Evolutionary conservation across 2,797 vertebrate species (phyloP), one percentile per base, ranked within the genome.

Genomic region (Delichon dasypus): DNA sequence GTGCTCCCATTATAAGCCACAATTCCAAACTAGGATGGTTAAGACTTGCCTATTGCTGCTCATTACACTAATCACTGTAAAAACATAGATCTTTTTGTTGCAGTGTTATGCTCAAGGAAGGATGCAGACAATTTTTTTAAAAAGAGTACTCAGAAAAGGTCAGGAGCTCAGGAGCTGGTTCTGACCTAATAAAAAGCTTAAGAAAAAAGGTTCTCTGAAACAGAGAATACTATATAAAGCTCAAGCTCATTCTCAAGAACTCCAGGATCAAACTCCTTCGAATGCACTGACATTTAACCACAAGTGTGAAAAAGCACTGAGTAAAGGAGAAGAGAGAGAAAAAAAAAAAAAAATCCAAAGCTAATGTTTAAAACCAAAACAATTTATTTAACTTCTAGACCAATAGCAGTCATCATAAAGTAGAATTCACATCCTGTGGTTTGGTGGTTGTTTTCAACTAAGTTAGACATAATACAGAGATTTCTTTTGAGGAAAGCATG

Each of bases 181-280:
- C 53, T 81, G 85, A 45, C n/a, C 29, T 80, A 2, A 5, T 25
- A 68, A 89, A 89, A 83, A 11, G 50, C 54, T 93, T 84, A 90
- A 88, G 36, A 92, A 74, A 72, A 96, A 89, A 83, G 34, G 14
- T 67, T 48, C 45, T 66, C 67, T 78, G 91, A 89, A 93, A 57
- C 47, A 1, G 1, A 68, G n/a, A 92, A 50, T 54, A 66, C 38
- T 93, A 55, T 26, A 57, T 32, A 90, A 93, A 93, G 61, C 72
- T 60, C 13, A 3, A 71, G 66, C 29, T 91, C 23, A 70, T 82
- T 95, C 68, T 89, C 29, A 88, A 77, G 54, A 91, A 54, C 45
- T 96, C 73, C 36, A 72, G 34, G 71, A 85, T 30, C 36, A 94
- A 91, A 78, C 55, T 74, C 48, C 58, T 23, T 87, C 68, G 84